Evolutionary conservation across 2,888 invertebrate species (phyloP), one percentile per base, ranked within the genome.

Genomic region (Metacarcinus magister): DNA sequence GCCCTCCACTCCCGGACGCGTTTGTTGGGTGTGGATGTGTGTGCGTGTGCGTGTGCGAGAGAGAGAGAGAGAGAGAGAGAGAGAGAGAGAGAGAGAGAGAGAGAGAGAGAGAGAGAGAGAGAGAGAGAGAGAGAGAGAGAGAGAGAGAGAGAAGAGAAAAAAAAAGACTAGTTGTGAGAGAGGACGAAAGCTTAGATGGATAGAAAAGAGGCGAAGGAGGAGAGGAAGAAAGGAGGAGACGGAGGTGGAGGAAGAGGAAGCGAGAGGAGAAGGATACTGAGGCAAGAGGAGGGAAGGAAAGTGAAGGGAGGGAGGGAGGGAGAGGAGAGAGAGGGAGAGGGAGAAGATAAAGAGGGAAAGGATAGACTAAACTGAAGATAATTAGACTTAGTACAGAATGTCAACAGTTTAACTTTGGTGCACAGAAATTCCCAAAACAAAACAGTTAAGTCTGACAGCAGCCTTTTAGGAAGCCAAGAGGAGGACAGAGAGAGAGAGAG

Each of bases 391-490:
- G 16, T 67, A 67, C n/a, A 67, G 67, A 67, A 67, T 67, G 67
- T 67, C 67, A 67, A 67, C 67, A 67, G 67, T 67, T 67, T 67
- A 67, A 67, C 67, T 67, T 67, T 67, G 67, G 67, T 2, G 67
- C 67, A 67, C 23, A n/a, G 67, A 67, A 67, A 67, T n/a, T n/a
- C 67, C n/a, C 67, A 23, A 67, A 67, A 67, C 67, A 67, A 67
- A 67, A 67, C 67, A 67, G 67, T 67, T 67, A 67, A 67, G 67
- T 67, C 67, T 67, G 67, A 67, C 67, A 67, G 67, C 67, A 67
- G 67, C 67, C 67, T 67, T 67, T 67, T 67, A 67, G 67, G n/a
- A n/a, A 19, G 23, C 2, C 1, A n/a, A n/a, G n/a, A 23, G 60
- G 16, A 19, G 16, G 23, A 23, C 10, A 60, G 60, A 23, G 23